These are phyloP conservation scores for Polyploca ridens DNA, from an alignment of 2,888 invertebrate species.

Conservation along the genomic window DNA sequence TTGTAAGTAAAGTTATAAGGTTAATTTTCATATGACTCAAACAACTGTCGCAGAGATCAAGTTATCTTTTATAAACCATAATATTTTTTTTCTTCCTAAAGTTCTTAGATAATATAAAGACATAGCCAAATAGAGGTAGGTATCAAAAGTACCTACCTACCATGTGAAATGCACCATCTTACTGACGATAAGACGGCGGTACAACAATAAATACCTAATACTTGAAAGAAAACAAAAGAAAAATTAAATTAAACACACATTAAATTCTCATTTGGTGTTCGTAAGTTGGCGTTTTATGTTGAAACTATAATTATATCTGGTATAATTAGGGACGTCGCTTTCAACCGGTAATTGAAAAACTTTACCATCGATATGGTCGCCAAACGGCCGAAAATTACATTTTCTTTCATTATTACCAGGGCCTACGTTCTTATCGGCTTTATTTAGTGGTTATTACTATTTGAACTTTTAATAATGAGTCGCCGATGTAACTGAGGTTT, in stretches of 20 bases:
- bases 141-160: too few species aligned
- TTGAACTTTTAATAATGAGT: slow-evolving; percentile 77
- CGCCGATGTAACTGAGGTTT: slow-evolving; percentile 10
- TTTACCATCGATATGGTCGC: slow-evolving; percentile 71
- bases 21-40: too few species aligned
- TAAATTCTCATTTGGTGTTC: slow-evolving; percentile 54
- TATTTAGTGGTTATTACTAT: slow-evolving; percentile 72
- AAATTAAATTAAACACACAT: slow-evolving; percentile 36
- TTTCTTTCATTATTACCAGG: slow-evolving; percentile 67
- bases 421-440: slow-evolving; percentile 69
- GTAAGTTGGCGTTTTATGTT: slow-evolving; percentile 37
- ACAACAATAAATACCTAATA: too few species aligned
- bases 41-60: too few species aligned
- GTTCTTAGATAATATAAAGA: too few species aligned
- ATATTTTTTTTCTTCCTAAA: too few species aligned
- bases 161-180: too few species aligned
- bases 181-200: too few species aligned
- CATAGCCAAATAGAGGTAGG: too few species aligned
- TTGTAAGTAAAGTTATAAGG: too few species aligned
- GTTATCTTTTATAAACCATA: too few species aligned
- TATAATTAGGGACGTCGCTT: slow-evolving; percentile 56
- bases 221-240: background rate
- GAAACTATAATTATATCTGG: slow-evolving; percentile 56
- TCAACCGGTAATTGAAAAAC: slow-evolving; percentile 77
- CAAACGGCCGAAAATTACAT: slow-evolving; percentile 73